Percentiles rank a stretch among this genome's conserved stretches.
Evolutionary conservation across 92 coral and sea anemone species (phyloP).

Genomic region (Anthopleura xanthogrammica): DNA sequence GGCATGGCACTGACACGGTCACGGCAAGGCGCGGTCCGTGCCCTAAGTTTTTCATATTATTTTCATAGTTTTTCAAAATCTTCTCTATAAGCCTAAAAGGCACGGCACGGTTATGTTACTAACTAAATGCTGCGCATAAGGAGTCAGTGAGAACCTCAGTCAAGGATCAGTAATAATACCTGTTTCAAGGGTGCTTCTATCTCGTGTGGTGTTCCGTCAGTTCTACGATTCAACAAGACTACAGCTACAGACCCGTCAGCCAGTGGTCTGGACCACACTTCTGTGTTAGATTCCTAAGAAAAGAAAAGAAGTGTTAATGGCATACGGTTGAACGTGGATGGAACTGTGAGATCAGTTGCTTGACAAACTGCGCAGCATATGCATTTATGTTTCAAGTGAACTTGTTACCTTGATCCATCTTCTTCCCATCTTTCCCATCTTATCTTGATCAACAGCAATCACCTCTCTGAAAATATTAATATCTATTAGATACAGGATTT

Average conservation of each 20-base stretch:
- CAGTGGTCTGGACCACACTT: conserved; percentile 82
- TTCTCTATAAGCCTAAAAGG: too few relatives aligned
- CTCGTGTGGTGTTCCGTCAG: conserved; percentile 64
- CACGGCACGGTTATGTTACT: too few relatives aligned
- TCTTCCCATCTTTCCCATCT: conserved; percentile 77
- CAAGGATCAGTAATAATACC: conserved; percentile 34
- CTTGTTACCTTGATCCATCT: conserved; percentile 61
- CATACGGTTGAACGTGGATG: too few relatives aligned
- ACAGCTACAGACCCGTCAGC: conserved; percentile 86
- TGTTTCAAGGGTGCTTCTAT: conserved; percentile 66
- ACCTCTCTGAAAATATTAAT: conserved; percentile 58
- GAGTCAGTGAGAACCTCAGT: too few relatives aligned
- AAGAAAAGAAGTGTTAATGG: not conserved
- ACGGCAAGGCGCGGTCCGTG: too few relatives aligned
- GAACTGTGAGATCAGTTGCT: not conserved
- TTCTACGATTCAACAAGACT: conserved; percentile 78
- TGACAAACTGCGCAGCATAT: not conserved
- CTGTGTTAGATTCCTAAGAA: conserved; percentile 36
- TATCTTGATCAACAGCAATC: conserved; percentile 89
- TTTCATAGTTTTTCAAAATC: too few relatives aligned
- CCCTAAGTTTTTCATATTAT: too few relatives aligned
- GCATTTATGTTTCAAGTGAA: not conserved
- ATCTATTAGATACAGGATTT: too few relatives aligned
- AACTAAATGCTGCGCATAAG: too few relatives aligned
- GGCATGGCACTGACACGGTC: too few relatives aligned